These are phyloP conservation scores for Enteromius paludinosus DNA, from an alignment of 2,797 vertebrate species.

Conservation along the genomic window DNA sequence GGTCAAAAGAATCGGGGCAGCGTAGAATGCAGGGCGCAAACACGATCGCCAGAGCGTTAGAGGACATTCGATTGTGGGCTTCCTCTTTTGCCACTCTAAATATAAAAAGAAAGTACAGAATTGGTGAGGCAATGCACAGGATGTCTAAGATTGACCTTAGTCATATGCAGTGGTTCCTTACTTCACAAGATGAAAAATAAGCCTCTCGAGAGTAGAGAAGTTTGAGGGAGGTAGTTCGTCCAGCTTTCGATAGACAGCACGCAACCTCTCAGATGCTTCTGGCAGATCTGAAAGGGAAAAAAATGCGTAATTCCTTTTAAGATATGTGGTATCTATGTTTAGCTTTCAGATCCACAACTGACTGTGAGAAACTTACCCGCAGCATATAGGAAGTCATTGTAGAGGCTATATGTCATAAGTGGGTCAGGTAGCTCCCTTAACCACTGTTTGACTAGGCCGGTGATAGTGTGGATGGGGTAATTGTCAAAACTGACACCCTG, in stretches of 20 bases:
- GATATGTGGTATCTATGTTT: not conserved
- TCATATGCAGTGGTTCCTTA: conserved; percentile 63
- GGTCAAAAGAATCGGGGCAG: conserved; percentile 86
- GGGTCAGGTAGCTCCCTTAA: conserved; percentile 93
- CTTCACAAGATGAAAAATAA: conserved; percentile 97
- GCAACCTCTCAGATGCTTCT: conserved; percentile 85
- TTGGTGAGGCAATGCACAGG: not conserved
- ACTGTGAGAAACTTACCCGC: conserved; percentile 79
- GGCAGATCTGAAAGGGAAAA: conserved; percentile 82
- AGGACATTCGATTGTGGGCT: conserved; percentile 91
- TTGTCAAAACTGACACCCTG: conserved; percentile 81
- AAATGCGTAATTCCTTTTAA: conserved; percentile 8
- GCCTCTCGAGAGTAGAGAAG: conserved; percentile 88
- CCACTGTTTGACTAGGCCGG: conserved; percentile 94
- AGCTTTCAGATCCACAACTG: not conserved
- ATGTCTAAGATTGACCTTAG: not conserved
- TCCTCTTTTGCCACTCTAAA: conserved; percentile 91
- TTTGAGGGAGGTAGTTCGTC: conserved; percentile 90
- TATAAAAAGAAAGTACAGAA: conserved; percentile 42
- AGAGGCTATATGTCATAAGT: conserved; percentile 92
- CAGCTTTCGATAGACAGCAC: conserved; percentile 88
- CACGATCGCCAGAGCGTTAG: conserved; percentile 90
- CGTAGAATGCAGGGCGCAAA: conserved; percentile 95
- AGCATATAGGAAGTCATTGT: conserved; percentile 90
- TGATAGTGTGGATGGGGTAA: conserved; percentile 93